Evolutionary conservation across 64 coral and sea anemone genomes (phyloP).

Genomic region (Catalaphyllia jardinei): DNA sequence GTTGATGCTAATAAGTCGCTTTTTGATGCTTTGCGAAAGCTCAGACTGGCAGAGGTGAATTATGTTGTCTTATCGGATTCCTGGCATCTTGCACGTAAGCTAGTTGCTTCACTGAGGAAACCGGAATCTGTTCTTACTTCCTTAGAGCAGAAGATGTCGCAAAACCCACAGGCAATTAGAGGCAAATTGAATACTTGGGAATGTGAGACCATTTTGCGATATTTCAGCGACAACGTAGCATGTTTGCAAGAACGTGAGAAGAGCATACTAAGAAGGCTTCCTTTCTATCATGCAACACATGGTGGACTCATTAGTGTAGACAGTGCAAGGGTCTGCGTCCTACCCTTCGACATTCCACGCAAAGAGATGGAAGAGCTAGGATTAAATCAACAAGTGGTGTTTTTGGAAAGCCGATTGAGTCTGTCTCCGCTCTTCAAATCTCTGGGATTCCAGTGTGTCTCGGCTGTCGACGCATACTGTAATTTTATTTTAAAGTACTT

Average conservation of each 20-base stretch:
- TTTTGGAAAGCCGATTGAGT: background rate
- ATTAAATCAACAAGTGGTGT: constrained; percentile 10
- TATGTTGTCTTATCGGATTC: background rate
- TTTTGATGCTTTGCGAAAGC: background rate
- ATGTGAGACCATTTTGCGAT: background rate
- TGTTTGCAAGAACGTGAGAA: background rate
- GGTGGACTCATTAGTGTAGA: background rate
- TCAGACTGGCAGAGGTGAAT: background rate
- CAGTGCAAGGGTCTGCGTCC: background rate
- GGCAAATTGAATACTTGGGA: background rate
- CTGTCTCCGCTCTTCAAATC: background rate
- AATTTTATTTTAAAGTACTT: constrained; percentile 5
- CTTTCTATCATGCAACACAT: constrained; percentile 43
- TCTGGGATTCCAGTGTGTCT: constrained; percentile 3
- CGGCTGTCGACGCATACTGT: constrained; percentile 18
- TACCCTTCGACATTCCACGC: background rate
- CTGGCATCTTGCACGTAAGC: background rate
- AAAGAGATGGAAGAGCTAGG: constrained; percentile 9
- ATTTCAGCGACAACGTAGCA: constrained; percentile 9
- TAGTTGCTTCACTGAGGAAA: constrained; percentile 14
- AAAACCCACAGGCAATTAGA: background rate
- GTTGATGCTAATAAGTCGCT: background rate
- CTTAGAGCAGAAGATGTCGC: constrained; percentile 23
- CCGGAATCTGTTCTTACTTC: constrained; percentile 1
- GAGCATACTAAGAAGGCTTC: constrained; percentile 16